A percentile compares a stretch with the other conserved stretches of the same genome.
Conservation (phyloP, 2,113 vertebrate species). For the Ptilorrhoa leucosticta region DNA sequence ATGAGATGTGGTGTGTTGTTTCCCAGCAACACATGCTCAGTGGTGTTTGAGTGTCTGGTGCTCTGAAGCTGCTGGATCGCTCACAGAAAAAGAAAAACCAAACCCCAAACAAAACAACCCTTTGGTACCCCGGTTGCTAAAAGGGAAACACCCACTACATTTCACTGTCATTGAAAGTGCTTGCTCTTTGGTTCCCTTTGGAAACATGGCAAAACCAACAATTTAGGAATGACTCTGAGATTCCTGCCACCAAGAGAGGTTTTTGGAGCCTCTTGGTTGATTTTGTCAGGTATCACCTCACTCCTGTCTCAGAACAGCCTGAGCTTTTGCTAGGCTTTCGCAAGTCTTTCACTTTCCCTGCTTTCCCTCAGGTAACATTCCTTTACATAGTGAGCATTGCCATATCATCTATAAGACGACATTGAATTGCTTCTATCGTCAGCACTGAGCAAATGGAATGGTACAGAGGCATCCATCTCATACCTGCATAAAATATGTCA, state of each 20-base stretch:
- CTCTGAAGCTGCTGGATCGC: neutral
- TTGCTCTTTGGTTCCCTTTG: neutral
- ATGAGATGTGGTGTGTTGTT: neutral
- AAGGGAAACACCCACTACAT: neutral
- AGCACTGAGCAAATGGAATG: neutral
- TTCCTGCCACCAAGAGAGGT: neutral
- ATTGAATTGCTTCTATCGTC: accelerated
- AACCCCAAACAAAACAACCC: neutral
- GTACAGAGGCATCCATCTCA: neutral
- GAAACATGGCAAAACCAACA: neutral
- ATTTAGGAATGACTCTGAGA: neutral
- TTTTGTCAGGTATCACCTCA: neutral
- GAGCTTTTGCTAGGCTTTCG: neutral
- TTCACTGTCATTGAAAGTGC: neutral
- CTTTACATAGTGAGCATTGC: neutral
- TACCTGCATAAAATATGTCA: accelerated
- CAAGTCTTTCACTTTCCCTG: neutral
- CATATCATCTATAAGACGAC: accelerated
- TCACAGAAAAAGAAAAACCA: neutral
- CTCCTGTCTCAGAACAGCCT: neutral
- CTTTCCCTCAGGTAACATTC: neutral
- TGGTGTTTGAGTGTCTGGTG: neutral
- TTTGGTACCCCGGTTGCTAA: neutral
- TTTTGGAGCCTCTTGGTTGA: neutral
- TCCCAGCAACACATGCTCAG: neutral